Percentiles rank a stretch among this genome's conserved stretches.
Evolutionary conservation across 2,797 vertebrate genomes (phyloP).

Genomic region (Megaceryle alcyon): DNA sequence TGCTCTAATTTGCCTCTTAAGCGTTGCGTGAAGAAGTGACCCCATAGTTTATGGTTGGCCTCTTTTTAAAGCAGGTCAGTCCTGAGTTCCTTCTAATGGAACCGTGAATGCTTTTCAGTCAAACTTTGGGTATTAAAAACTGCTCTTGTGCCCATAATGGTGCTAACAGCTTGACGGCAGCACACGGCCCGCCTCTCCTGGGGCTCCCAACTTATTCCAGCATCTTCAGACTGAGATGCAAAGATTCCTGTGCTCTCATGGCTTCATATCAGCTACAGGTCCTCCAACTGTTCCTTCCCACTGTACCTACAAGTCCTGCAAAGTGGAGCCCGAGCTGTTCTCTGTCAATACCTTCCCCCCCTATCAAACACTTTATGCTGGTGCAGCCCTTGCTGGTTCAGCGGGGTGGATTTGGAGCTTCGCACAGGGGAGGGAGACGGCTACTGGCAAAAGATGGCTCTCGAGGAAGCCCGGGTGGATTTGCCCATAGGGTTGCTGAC

Average conservation of each 20-base stretch:
- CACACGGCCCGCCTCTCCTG: not conserved
- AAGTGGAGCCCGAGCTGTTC: not conserved
- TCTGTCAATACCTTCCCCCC: not conserved
- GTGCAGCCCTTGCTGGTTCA: not conserved
- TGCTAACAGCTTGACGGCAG: not conserved
- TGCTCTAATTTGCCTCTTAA: constrained; percentile 25
- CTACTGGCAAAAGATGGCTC: not conserved
- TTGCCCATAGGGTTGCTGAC: not conserved
- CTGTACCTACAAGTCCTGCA: not conserved
- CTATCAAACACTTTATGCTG: not conserved
- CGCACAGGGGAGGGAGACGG: not conserved
- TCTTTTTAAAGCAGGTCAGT: constrained; percentile 6
- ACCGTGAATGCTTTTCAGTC: not conserved
- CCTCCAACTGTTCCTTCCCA: not conserved
- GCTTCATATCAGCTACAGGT: not conserved
- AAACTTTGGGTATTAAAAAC: not conserved
- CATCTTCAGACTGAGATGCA: not conserved
- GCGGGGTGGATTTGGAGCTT: not conserved
- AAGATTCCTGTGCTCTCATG: not conserved
- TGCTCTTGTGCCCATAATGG: not conserved
- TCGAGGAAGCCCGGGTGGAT: accelerated
- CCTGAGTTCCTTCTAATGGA: not conserved
- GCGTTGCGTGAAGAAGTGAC: not conserved
- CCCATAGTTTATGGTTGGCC: not conserved
- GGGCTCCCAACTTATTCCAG: not conserved